phyloP scores from a whole-genome alignment of 2,888 invertebrate genomes.

The Morpho achilles region DNA sequence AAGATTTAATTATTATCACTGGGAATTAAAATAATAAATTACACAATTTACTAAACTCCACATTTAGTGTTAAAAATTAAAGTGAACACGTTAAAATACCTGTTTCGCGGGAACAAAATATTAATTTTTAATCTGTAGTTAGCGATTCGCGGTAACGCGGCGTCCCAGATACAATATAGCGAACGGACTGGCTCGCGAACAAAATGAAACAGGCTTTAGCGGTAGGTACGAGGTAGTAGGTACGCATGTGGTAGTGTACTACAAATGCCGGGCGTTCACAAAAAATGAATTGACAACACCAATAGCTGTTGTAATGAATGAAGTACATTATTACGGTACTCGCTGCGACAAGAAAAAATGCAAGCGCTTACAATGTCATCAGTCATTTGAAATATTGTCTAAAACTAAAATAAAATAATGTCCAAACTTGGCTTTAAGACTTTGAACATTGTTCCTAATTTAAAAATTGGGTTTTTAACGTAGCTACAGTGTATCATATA shows the following conservation, averaged over 20 bases:
- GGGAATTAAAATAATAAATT: not conserved
- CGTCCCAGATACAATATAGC: constrained; percentile 44
- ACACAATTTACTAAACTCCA: not conserved
- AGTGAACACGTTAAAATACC: constrained; percentile 16
- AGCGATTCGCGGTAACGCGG: constrained; percentile 52
- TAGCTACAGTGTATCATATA: no score
- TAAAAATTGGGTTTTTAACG: no score
- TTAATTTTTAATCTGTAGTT: constrained; percentile 44
- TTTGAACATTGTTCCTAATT: no score
- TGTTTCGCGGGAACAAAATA: constrained; percentile 47
- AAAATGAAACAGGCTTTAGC: constrained; percentile 29
- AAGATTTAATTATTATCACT: not conserved
- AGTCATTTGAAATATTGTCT: no score
- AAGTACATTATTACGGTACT: constrained; percentile 9
- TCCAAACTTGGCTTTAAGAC: no score
- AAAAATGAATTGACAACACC: constrained; percentile 14
- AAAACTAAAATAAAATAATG: no score
- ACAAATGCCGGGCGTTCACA: constrained; percentile 10
- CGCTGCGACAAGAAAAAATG: not conserved
- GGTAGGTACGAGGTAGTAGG: not conserved
- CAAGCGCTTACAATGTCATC: not conserved
- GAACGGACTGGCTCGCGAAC: constrained; percentile 43
- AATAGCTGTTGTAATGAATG: constrained; percentile 12
- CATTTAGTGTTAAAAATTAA: constrained; percentile 7
- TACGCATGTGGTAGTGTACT: constrained; percentile 9